These are phyloP conservation scores for Ceyx cyanopectus DNA, from an alignment of 2,113 vertebrate genomes.

Conservation along the genomic window DNA sequence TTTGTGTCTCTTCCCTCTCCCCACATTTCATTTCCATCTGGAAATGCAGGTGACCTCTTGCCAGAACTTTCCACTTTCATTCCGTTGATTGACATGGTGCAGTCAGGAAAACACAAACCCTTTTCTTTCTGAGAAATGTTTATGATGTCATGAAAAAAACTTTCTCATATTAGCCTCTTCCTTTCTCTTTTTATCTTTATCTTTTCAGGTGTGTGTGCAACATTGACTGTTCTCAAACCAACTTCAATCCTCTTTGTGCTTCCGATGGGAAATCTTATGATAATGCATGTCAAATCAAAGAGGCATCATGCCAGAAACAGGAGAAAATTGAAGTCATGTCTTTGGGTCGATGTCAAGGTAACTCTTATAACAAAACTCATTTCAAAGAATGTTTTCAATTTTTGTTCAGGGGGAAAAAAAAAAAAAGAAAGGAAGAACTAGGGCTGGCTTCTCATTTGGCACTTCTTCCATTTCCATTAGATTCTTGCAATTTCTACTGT, in stretches of 20 bases:
- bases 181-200: constrained; percentile 24
- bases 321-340: constrained; percentile 99
- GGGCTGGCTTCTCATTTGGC: constrained; percentile 46
- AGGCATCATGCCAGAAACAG: constrained; percentile 98
- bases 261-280: constrained; percentile 98
- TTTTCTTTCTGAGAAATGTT: constrained; percentile 23
- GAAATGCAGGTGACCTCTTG: constrained; percentile 8
- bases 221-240: constrained; percentile 99
- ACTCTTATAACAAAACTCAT: constrained; percentile 75
- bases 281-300: constrained; percentile 99
- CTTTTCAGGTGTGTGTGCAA: constrained; percentile 96
- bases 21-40: constrained; percentile 6
- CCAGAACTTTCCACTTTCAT: neutral
- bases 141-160: neutral
- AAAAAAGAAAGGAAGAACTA: neutral
- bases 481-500: neutral
- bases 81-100: constrained; percentile 37
- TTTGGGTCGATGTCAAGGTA: constrained; percentile 99
- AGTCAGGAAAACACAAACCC: neutral
- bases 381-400: constrained; percentile 75
- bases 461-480: constrained; percentile 35
- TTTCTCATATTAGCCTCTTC: constrained; percentile 18
- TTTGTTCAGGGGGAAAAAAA: neutral
- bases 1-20: neutral
- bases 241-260: constrained; percentile 99